Evolutionary conservation across 2,113 vertebrate species (phyloP).

Genomic region (Mugil cephalus): DNA sequence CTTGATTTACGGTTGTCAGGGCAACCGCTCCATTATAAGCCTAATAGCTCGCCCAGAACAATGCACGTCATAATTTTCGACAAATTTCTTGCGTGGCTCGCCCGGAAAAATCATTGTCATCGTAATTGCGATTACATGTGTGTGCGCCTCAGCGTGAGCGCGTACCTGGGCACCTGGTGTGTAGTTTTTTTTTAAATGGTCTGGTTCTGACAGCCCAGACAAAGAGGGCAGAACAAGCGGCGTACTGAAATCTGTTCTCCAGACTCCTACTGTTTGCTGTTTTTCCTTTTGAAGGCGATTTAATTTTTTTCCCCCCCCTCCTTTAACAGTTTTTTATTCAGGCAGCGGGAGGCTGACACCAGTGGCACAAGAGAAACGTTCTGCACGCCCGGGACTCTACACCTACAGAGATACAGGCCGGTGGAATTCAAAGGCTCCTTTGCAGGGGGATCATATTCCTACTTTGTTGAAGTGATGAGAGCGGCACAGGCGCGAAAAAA

Average conservation of each 20-base stretch:
- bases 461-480: constrained; percentile 52
- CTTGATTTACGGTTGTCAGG: constrained; percentile 67
- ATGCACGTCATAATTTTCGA: constrained; percentile 72
- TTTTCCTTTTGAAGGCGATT: constrained; percentile 55
- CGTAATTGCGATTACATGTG: constrained; percentile 70
- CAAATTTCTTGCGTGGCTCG: constrained; percentile 58
- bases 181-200: constrained; percentile 48
- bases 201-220: constrained; percentile 55
- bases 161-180: constrained; percentile 42
- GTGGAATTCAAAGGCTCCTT: constrained; percentile 46
- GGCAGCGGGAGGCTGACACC: constrained; percentile 54
- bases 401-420: constrained; percentile 43
- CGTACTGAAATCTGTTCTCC: constrained; percentile 33
- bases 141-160: constrained; percentile 43
- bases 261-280: constrained; percentile 55
- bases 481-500: constrained; percentile 33
- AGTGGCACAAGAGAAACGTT: constrained; percentile 46
- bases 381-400: constrained; percentile 30
- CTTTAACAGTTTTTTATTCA: constrained; percentile 45
- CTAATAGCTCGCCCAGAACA: constrained; percentile 71
- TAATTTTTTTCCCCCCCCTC: constrained; percentile 5
- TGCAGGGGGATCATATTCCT: constrained; percentile 44
- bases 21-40: constrained; percentile 71
- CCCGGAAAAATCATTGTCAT: constrained; percentile 63
- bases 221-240: constrained; percentile 44